phyloP scores from a whole-genome alignment of 1,140 invertebrate genomes.

The Trialeurodes vaporariorum region DNA sequence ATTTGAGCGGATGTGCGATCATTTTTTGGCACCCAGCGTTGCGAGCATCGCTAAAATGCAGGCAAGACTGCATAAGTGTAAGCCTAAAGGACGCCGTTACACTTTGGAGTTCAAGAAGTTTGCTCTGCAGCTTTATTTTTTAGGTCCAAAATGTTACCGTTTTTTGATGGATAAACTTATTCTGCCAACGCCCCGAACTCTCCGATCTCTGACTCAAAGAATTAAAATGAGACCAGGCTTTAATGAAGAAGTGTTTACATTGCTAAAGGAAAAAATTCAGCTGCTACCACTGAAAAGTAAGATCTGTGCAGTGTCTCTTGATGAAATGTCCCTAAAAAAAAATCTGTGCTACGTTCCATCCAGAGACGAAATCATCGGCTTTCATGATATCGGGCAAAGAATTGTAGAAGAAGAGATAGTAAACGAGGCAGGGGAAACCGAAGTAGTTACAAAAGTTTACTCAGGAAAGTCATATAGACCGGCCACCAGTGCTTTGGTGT shows the following conservation, averaged over 20 bases:
- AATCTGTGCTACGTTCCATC: background rate
- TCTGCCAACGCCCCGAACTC: background rate
- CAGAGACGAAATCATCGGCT: conserved; percentile 4
- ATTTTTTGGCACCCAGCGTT: no score
- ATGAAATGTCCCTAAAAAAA: conserved; percentile 9
- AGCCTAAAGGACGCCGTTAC: background rate
- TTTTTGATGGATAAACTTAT: background rate
- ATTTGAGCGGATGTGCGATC: no score
- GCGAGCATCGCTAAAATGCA: background rate
- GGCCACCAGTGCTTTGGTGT: conserved; percentile 1
- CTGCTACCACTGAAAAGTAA: background rate
- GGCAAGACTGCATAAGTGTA: background rate
- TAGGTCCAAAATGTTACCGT: background rate
- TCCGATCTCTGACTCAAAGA: background rate
- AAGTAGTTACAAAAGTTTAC: no score
- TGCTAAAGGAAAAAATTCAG: background rate
- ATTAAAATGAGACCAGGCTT: background rate
- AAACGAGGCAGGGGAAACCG: no score
- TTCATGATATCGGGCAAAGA: background rate
- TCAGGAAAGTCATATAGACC: background rate
- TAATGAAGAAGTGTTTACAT: background rate
- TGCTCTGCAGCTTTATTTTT: background rate
- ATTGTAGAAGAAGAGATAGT: no score
- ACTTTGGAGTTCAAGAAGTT: background rate
- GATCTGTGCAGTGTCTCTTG: background rate